Conservation (phyloP, 1,140 invertebrate genomes). For the Drosophila serrata region DNA sequence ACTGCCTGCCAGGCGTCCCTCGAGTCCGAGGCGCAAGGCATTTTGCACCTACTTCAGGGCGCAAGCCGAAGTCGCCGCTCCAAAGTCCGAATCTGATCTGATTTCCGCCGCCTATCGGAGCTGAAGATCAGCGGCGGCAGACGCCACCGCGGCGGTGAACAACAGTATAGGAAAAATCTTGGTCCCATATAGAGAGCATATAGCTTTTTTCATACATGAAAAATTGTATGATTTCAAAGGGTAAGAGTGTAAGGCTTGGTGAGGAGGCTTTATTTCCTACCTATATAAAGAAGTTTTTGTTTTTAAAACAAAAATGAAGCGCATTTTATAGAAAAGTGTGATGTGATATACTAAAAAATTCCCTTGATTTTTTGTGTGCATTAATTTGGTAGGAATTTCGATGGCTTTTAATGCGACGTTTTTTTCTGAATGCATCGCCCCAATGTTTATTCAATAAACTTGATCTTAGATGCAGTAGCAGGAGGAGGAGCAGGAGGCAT, state of each 20-base stretch:
- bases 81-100: slow-evolving; percentile 77
- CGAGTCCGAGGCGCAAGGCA: slow-evolving; percentile 80
- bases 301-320: background rate
- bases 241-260: background rate
- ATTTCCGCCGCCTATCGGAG: slow-evolving; percentile 74
- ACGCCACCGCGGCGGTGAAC: slow-evolving; percentile 54
- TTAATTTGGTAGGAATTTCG: slow-evolving; percentile 8
- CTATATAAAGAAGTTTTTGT: background rate
- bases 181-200: background rate
- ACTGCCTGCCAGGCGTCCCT: slow-evolving; percentile 59
- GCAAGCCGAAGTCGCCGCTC: slow-evolving; percentile 36
- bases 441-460: slow-evolving; percentile 85
- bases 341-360: background rate
- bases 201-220: background rate
- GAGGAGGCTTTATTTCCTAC: background rate
- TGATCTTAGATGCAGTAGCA: slow-evolving; percentile 61
- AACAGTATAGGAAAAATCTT: slow-evolving; percentile 8
- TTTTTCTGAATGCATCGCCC: slow-evolving; percentile 30
- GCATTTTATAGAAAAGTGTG: background rate
- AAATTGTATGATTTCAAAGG: background rate
- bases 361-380: background rate
- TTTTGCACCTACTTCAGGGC: slow-evolving; percentile 76
- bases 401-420: slow-evolving; percentile 9
- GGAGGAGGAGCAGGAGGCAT: slow-evolving; percentile 35
- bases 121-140: slow-evolving; percentile 62